phyloP scores from a whole-genome alignment of 1,140 invertebrate species.

The Leucophenga varia region DNA sequence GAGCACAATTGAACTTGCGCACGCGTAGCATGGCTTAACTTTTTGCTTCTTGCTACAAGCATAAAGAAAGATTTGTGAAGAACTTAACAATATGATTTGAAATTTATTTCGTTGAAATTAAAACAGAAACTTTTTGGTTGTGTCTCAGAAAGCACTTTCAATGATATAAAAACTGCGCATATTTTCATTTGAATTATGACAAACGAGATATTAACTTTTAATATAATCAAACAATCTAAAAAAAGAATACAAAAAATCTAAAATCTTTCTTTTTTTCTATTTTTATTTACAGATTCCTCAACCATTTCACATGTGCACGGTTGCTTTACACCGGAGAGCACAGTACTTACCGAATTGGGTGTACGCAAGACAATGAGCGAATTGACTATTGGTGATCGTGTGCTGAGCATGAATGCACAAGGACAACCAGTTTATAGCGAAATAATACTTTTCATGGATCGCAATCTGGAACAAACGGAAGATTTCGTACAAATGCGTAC shows the following conservation, averaged over 20 bases:
- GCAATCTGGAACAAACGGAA: conserved; percentile 66
- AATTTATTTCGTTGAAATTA: too few relatives aligned
- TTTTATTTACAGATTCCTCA: conserved; percentile 82
- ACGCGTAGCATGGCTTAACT: not conserved
- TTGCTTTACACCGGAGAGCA: conserved; percentile 73
- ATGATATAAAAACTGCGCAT: too few relatives aligned
- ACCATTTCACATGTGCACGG: conserved; percentile 77
- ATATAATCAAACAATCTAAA: too few relatives aligned
- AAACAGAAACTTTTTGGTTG: too few relatives aligned
- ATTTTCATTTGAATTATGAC: too few relatives aligned
- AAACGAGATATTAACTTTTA: too few relatives aligned
- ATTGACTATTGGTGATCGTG: conserved; percentile 74
- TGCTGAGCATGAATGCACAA: conserved; percentile 72
- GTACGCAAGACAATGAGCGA: conserved; percentile 65
- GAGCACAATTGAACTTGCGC: not conserved
- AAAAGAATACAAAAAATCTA: not conserved
- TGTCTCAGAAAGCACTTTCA: too few relatives aligned
- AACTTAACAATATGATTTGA: too few relatives aligned
- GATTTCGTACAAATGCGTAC: conserved; percentile 75
- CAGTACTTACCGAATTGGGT: conserved; percentile 63
- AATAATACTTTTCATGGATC: conserved; percentile 88
- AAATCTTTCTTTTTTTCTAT: conserved; percentile 12
- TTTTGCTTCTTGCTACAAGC: too few relatives aligned
- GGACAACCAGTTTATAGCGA: conserved; percentile 77
- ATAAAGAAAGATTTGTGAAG: too few relatives aligned